Percentiles rank a stretch among this genome's conserved stretches.
Conservation (phyloP, 2,797 vertebrate genomes). For the Acrossocheilus wenchowensis region DNA sequence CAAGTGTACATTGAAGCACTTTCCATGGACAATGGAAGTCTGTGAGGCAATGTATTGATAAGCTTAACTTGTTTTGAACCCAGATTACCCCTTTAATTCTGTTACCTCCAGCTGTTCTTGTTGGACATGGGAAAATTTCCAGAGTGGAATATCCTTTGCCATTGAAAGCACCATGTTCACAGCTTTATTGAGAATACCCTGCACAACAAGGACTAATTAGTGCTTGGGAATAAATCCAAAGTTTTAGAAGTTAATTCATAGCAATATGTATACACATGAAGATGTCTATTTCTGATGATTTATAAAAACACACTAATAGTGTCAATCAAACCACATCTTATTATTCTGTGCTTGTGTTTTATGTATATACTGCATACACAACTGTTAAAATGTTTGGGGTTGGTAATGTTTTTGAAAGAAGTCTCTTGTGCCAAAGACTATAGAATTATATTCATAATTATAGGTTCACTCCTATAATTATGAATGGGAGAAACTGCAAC, state of each 20-base stretch:
- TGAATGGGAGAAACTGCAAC: background rate
- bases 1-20: background rate
- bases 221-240: background rate
- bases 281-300: background rate
- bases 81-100: background rate
- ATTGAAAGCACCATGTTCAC: conserved; percentile 74
- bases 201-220: conserved; percentile 35
- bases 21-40: background rate
- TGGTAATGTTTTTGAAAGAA: background rate
- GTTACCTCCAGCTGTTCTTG: conserved; percentile 81
- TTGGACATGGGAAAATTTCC: conserved; percentile 80
- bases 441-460: background rate
- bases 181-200: conserved; percentile 80
- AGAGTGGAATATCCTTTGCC: conserved; percentile 80
- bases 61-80: conserved; percentile 1
- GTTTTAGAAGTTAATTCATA: background rate
- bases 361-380: background rate
- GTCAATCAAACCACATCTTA: background rate
- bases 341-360: background rate
- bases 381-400: background rate
- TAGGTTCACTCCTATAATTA: background rate
- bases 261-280: background rate
- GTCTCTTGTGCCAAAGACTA: background rate
- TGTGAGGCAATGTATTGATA: background rate
- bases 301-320: background rate